Evolutionary conservation across 2,113 vertebrate species (phyloP), one percentile per base, ranked within the genome.

Genomic region (Corapipo altera): DNA sequence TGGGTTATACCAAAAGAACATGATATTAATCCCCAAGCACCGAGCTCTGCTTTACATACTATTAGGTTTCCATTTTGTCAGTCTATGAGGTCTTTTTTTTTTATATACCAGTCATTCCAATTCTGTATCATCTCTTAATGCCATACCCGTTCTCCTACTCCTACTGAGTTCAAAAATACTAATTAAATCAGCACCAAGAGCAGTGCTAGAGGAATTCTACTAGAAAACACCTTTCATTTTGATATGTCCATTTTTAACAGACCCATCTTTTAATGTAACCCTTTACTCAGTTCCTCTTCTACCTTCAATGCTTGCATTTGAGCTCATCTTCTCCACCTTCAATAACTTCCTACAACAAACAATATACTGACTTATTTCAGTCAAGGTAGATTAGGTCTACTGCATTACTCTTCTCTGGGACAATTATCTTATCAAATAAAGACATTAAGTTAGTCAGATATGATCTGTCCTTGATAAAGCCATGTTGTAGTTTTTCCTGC

Each of bases 371-470:
- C 39, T 92, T 81, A 26, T 74, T 92, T 95, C 0, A 13, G 89
- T 95, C 77, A 64, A 92, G 65, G 80, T 93, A 92, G 91, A 93
- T 95, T 95, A 95, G 44, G 52, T 81, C 37, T 64, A 52, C 86
- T 65, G 43, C 94, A 93, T 93, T 92, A 89, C 84, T 92, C 86
- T 78, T 95, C 76, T 81, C 80, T 89, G 55, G 70, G 84, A 93
- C 73, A 93, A 92, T 95, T 95, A 91, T 35, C 95, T 97, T 96
- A 96, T 97, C 93, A 89, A 93, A 65, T 61, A 51, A 66, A 77
- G 88, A 93, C 70, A 96, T 85, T 95, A 92, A 95, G 84, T 96
- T 93, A 93, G 65, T 48, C 52, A 91, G 94, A 96, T 96, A 91
- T 49, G 59, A 92, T 96, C 94, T 83, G 41, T 69, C 80, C 83